phyloP scores from a whole-genome alignment of 2,888 invertebrate genomes.

The Petrophora chlorosata region DNA sequence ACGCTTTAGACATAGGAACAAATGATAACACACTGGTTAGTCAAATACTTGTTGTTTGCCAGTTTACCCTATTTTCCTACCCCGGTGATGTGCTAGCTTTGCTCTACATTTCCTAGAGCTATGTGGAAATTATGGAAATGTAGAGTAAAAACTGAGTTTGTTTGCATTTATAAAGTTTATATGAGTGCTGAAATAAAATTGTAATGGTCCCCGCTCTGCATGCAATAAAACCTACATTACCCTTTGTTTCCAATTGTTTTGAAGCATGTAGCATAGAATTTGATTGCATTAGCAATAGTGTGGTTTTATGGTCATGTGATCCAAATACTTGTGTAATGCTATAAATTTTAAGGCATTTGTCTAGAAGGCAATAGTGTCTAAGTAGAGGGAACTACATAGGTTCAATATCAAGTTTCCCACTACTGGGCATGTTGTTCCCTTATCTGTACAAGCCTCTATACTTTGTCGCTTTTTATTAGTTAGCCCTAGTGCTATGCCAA shows the following conservation, averaged over 20 bases:
- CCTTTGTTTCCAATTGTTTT: neutral
- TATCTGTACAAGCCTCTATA: too few species aligned
- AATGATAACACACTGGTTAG: conserved; percentile 70
- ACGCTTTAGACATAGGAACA: conserved; percentile 67
- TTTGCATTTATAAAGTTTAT: neutral
- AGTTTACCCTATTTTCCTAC: conserved; percentile 3
- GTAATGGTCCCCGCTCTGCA: neutral
- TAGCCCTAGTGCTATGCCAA: too few species aligned
- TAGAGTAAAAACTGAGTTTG: neutral
- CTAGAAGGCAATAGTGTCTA: too few species aligned
- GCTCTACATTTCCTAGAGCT: neutral
- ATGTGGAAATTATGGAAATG: too few species aligned
- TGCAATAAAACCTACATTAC: neutral
- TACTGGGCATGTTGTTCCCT: too few species aligned
- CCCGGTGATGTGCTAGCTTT: conserved; percentile 1
- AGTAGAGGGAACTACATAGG: too few species aligned
- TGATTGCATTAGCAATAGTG: neutral
- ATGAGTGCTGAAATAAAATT: neutral
- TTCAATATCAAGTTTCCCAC: too few species aligned
- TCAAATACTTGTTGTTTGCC: conserved; percentile 46
- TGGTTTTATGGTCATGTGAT: neutral
- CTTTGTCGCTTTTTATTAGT: too few species aligned
- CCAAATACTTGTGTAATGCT: too few species aligned
- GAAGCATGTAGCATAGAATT: neutral
- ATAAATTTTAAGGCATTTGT: too few species aligned